Base-by-base conservation (phyloP, 2,113 vertebrate species). In the Morone chrysops region DNA sequence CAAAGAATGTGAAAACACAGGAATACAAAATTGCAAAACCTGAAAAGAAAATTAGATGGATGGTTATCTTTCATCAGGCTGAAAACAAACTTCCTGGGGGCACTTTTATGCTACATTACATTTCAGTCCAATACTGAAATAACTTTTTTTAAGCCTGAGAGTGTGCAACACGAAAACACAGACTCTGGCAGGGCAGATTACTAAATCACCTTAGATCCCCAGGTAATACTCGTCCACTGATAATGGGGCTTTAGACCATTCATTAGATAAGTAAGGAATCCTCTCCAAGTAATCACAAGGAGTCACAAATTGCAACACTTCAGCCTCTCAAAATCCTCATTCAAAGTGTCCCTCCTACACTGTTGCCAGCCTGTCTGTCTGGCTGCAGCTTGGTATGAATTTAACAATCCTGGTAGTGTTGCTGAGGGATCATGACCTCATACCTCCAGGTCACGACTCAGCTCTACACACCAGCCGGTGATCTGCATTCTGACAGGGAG, bases 391-490 rank as follows among this genome's bases (percentile, higher is more conserved):
- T 7, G 65, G 14, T 38, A 43, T 78, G 59, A 77, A 80, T 89
- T 22, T 56, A 84, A 84, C 75, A 86, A 56, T 78, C 67, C 22
- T 16, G n/a, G 45, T 54, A 5, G 53, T 68, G 71, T n/a, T n/a
- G 60, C 73, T 63, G 60, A 43, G 54, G 40, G 78, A 82, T 72
- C 43, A 0, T 48, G 74, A 70, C 73, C 78, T 85, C 74, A 22
- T 25, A 36, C 38, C 31, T 69, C 9, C 67, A 65, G 78, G 82
- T 82, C 75, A 65, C 0, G 8, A 47, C 41, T 57, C 36, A 78
- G 75, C 48, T 43, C 43, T 5, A 25, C 56, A 66, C 53, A 45
- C 25, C 41, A n/a, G 43, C 17, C 3, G 13, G 20, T 41, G 71
- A 67, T 81, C 83, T 71, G 61, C 78, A 40, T 63, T 60, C 70